Evolutionary conservation across 1,140 invertebrate genomes (phyloP).

Genomic region (Euura saliciscinereae): DNA sequence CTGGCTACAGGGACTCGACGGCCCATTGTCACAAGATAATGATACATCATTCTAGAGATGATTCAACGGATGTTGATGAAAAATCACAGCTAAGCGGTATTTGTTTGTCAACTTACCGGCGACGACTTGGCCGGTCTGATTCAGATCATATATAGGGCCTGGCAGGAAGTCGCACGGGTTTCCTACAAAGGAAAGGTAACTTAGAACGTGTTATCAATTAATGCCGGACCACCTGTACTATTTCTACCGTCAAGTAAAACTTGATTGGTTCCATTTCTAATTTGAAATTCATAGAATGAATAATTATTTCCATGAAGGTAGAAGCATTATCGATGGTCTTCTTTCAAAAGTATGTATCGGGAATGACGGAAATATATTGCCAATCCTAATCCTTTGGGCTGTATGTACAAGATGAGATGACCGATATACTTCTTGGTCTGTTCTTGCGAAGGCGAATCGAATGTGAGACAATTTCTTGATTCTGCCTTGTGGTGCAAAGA

Average conservation of each 20-base stretch:
- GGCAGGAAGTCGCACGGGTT: conserved; percentile 54
- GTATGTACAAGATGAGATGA: background rate
- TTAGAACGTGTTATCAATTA: conserved; percentile 37
- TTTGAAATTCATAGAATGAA: background rate
- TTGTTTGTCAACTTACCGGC: conserved; percentile 68
- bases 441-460: background rate
- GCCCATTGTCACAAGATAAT: background rate
- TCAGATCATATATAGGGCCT: conserved; percentile 77
- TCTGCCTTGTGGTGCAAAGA: no score
- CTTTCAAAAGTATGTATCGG: background rate
- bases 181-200: conserved; percentile 52
- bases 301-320: conserved; percentile 6
- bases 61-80: background rate
- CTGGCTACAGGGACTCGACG: conserved; percentile 10
- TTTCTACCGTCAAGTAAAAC: conserved; percentile 38
- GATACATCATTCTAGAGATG: background rate
- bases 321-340: conserved; percentile 5
- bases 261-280: background rate
- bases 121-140: conserved; percentile 85
- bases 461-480: background rate
- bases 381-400: background rate
- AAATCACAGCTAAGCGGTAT: background rate
- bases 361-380: background rate
- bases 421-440: background rate
- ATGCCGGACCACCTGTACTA: conserved; percentile 30